Conservation (phyloP, 2,113 vertebrate species). For the Planiliza haematocheilus region DNA sequence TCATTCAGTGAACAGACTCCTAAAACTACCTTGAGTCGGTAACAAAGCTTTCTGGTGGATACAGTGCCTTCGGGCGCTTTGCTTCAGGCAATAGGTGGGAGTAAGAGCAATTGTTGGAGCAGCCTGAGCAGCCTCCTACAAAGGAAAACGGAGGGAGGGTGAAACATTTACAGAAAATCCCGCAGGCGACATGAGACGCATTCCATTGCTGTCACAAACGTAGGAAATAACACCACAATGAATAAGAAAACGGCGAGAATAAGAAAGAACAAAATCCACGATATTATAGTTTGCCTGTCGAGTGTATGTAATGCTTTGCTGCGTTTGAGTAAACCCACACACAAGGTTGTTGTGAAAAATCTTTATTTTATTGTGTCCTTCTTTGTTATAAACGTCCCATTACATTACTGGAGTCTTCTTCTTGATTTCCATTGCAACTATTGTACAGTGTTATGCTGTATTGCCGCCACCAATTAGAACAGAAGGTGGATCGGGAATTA, state of each 20-base stretch:
- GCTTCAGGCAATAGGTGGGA: not conserved
- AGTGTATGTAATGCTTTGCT: not conserved
- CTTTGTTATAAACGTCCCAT: not conserved
- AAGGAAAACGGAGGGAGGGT: not conserved
- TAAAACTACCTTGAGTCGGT: too few species aligned
- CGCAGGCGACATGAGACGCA: constrained; percentile 7
- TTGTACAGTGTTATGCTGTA: too few species aligned
- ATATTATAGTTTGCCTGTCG: not conserved
- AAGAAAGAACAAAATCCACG: not conserved
- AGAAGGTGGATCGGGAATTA: too few species aligned
- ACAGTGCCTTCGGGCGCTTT: too few species aligned
- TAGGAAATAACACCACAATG: not conserved
- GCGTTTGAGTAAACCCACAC: not conserved
- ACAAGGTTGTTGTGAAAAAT: not conserved
- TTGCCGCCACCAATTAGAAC: too few species aligned
- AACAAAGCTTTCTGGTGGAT: too few species aligned
- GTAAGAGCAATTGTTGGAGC: not conserved
- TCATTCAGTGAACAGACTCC: too few species aligned
- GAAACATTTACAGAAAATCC: not conserved
- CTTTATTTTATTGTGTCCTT: not conserved
- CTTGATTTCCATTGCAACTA: too few species aligned
- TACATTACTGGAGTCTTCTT: too few species aligned
- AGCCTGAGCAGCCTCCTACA: not conserved
- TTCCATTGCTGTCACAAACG: not conserved
- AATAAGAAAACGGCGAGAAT: not conserved